Conservation (phyloP, 2,113 vertebrate genomes). For the Geococcyx californianus region DNA sequence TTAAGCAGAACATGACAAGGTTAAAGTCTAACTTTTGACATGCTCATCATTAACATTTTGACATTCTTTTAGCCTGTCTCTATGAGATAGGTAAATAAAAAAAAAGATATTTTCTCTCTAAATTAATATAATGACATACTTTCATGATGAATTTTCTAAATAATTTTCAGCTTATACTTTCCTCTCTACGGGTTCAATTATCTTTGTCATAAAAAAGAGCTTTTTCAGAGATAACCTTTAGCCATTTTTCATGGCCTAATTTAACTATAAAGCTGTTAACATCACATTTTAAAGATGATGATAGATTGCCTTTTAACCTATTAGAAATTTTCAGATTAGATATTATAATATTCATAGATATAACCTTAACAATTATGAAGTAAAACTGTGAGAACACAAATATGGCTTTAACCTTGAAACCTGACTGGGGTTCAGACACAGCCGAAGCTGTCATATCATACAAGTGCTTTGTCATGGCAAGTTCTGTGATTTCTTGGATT, state of each 20-base stretch:
- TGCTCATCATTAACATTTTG: conserved; percentile 63
- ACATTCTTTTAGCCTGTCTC: conserved; percentile 43
- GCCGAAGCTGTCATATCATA: not conserved
- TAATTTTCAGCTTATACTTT: conserved; percentile 76
- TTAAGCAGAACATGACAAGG: conserved; percentile 44
- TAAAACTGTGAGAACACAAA: conserved; percentile 65
- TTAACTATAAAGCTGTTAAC: conserved; percentile 75
- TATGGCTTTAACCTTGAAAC: conserved; percentile 73
- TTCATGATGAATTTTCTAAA: conserved; percentile 76
- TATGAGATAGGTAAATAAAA: conserved; percentile 71
- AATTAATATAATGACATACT: conserved; percentile 74
- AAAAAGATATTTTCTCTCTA: conserved; percentile 65
- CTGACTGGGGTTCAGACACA: conserved; percentile 37
- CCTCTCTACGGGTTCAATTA: conserved; percentile 79
- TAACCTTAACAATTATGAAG: conserved; percentile 57
- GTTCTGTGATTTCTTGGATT: not conserved
- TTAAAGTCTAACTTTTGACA: conserved; percentile 61
- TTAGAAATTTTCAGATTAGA: conserved; percentile 66
- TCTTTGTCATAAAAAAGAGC: conserved; percentile 75
- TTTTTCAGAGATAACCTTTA: conserved; percentile 70
- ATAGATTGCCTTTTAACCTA: conserved; percentile 71
- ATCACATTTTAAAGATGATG: conserved; percentile 68
- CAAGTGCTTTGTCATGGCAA: not conserved
- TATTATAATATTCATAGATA: conserved; percentile 70
- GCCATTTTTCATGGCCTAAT: conserved; percentile 75